These are phyloP conservation scores for Leptocoma aspasia DNA, from an alignment of 2,113 vertebrate genomes.

Conservation along the genomic window DNA sequence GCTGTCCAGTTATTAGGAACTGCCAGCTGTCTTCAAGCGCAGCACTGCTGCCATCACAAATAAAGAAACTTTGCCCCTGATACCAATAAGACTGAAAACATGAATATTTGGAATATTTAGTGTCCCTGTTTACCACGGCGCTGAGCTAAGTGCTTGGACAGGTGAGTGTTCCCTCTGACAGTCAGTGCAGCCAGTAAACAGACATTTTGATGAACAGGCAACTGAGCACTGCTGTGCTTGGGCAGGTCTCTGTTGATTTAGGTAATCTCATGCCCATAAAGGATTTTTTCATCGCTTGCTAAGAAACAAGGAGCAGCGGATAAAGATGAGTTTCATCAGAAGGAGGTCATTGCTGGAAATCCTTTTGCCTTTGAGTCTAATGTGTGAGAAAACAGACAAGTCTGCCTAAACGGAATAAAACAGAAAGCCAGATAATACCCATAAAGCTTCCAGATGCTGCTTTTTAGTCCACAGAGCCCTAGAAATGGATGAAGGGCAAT, in stretches of 20 bases:
- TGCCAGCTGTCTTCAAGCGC: conserved; percentile 13
- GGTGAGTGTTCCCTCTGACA: neutral
- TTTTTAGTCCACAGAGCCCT: neutral
- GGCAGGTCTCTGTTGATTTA: neutral
- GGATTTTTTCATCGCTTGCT: neutral
- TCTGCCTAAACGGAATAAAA: neutral
- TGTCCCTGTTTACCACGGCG: neutral
- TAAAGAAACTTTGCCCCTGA: neutral
- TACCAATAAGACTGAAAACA: neutral
- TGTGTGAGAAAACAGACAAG: neutral
- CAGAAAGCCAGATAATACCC: neutral
- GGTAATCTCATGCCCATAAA: neutral
- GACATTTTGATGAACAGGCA: neutral
- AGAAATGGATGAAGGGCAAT: conserved; percentile 35
- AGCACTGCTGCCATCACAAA: neutral
- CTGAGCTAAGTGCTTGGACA: neutral
- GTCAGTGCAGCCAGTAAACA: neutral
- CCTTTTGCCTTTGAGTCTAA: neutral
- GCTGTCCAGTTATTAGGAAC: neutral
- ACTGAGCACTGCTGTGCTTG: neutral
- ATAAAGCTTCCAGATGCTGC: conserved; percentile 22
- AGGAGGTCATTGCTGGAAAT: conserved; percentile 13
- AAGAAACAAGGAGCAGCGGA: neutral
- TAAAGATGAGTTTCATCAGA: neutral
- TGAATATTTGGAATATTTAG: neutral